A percentile compares a stretch with the other conserved stretches of the same genome.
Evolutionary conservation across 1,140 invertebrate genomes (phyloP).

Genomic region (Drosophila lacertosa): DNA sequence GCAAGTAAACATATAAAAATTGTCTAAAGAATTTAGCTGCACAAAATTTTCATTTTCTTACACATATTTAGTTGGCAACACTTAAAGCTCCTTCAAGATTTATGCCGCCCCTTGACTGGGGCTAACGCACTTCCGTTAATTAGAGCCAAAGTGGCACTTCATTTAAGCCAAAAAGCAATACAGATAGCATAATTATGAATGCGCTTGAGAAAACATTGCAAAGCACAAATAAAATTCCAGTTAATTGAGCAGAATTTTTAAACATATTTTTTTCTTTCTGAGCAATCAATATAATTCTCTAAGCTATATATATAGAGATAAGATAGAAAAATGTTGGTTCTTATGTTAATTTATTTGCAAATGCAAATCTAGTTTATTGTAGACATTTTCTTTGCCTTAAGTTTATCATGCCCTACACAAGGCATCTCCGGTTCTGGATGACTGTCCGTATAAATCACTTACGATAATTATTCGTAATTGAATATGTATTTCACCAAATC

Average conservation of each 20-base stretch:
- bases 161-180: conserved; percentile 25
- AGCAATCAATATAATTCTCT: no score
- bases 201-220: not conserved
- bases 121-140: conserved; percentile 62
- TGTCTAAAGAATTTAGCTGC: conserved; percentile 47
- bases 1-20: conserved; percentile 53
- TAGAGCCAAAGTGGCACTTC: conserved; percentile 55
- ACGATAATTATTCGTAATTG: not conserved
- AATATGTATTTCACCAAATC: not conserved
- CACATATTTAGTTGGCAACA: conserved; percentile 52
- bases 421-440: not conserved
- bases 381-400: not conserved
- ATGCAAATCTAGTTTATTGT: no score
- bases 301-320: no score
- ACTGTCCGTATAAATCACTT: not conserved
- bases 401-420: not conserved
- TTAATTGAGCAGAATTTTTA: no score
- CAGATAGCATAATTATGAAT: conserved; percentile 13
- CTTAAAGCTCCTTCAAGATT: conserved; percentile 73
- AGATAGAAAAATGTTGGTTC: no score
- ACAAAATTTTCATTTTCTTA: conserved; percentile 15
- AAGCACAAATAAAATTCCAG: not conserved
- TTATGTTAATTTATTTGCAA: no score
- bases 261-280: no score
- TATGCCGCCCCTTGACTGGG: conserved; percentile 35